Percentiles rank a stretch among this genome's conserved stretches.
phyloP scores from a whole-genome alignment of 1,140 invertebrate species.

The Antheraea pernyi region DNA sequence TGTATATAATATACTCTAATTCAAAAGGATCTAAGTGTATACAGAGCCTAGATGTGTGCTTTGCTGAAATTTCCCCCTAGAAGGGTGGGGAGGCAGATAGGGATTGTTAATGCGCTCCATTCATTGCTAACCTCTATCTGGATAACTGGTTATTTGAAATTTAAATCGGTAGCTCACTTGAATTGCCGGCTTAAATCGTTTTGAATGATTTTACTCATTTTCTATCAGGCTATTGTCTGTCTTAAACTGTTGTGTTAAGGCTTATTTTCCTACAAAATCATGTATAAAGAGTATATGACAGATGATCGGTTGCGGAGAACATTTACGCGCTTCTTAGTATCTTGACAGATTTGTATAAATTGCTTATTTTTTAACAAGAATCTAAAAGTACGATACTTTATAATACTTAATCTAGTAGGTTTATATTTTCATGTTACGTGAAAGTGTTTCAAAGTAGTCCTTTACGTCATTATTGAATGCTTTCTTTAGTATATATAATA shows the following conservation, averaged over 20 bases:
- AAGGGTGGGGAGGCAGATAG: slow-evolving; percentile 7
- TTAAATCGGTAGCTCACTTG: slow-evolving; percentile 54
- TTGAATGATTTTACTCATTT: slow-evolving; percentile 41
- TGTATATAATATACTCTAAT: no score
- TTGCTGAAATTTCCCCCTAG: neutral
- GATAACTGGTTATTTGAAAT: slow-evolving; percentile 64
- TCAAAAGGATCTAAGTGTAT: neutral
- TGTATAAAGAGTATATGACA: slow-evolving; percentile 17
- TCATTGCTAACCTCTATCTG: slow-evolving; percentile 57
- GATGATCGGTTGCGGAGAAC: slow-evolving; percentile 13
- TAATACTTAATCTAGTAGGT: no score
- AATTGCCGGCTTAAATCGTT: slow-evolving; percentile 49
- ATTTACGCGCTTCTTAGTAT: neutral
- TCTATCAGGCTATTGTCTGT: slow-evolving; percentile 27
- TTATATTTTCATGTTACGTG: no score
- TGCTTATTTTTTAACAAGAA: no score
- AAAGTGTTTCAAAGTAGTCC: no score
- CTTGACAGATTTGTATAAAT: neutral
- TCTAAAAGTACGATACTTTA: no score
- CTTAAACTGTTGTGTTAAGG: slow-evolving; percentile 18
- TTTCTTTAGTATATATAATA: no score
- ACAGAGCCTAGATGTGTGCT: slow-evolving; percentile 3
- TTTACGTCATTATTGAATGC: no score
- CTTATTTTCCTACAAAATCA: neutral
- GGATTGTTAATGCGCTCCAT: slow-evolving; percentile 47